Evolutionary conservation across 2,113 vertebrate genomes (phyloP), one percentile per base, ranked within the genome.

Genomic region (Galemys pyrenaicus): DNA sequence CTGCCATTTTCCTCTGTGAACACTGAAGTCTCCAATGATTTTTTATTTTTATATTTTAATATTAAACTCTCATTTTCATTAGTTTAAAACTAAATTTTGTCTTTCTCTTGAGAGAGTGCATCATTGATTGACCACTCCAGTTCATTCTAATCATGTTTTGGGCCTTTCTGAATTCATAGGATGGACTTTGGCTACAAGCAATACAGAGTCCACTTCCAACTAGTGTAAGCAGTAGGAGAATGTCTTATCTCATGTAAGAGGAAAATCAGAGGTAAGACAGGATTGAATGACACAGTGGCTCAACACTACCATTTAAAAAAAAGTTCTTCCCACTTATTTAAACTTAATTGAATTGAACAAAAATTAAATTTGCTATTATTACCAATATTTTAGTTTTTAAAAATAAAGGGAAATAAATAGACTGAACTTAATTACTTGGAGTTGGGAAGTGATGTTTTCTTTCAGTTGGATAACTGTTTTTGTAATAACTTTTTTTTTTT

Each of bases 361-460:
- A 64, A 58, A 32, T 19, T 80, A 58, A 71, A 75, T 68, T 37
- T 60, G 82, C 79, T 46, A 37, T 28, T 32, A 24, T 15, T 28
- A 87, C 22, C 70, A 64, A 60, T 35, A 89, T 30, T 49, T 89
- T 91, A 86, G 26, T 80, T 83, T n/a, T 5, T 83, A 44, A 82
- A 81, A 83, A 26, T 11, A 46, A 78, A 84, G 39, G 20, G 11
- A 92, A 83, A 51, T 20, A 89, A 44, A 32, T 5, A 82, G 41
- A 19, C 28, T 68, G 32, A 83, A 65, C 17, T 87, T 44, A 60
- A 22, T 94, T 94, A 97, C 97, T 80, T 51, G 86, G 88, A 78
- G 51, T 16, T 60, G 89, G 41, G 35, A 2, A 62, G 68, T 2
- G 9, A 26, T 0, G 26, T 3, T 0, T 2, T 20, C 6, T 37